Conservation (phyloP, 64 coral and sea anemone species). For the Platygyra sinensis region DNA sequence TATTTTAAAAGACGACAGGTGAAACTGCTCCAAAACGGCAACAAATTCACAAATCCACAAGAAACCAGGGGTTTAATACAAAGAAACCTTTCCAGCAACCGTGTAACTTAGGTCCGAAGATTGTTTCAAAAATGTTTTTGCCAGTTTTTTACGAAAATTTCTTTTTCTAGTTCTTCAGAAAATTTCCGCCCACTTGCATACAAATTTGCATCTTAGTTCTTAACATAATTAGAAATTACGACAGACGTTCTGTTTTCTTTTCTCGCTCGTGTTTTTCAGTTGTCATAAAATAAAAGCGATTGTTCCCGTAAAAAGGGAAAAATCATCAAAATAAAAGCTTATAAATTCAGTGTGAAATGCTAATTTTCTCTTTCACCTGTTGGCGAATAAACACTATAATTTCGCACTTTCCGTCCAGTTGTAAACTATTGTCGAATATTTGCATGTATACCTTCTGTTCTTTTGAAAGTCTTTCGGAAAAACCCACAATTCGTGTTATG, state of each 20-base stretch:
- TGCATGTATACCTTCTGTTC: not conserved
- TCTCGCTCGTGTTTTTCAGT: too few species aligned
- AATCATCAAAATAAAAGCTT: too few species aligned
- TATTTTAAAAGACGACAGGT: too few species aligned
- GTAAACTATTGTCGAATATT: not conserved
- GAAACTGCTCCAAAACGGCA: too few species aligned
- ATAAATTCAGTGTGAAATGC: not conserved
- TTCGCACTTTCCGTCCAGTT: conserved; percentile 1
- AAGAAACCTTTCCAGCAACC: not conserved
- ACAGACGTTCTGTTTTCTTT: too few species aligned
- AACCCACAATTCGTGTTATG: not conserved
- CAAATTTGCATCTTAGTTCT: too few species aligned
- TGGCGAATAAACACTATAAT: not conserved
- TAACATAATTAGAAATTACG: too few species aligned
- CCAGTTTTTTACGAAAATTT: not conserved
- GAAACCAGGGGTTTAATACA: too few species aligned
- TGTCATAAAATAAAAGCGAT: too few species aligned
- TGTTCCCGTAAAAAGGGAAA: too few species aligned
- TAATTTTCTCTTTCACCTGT: not conserved
- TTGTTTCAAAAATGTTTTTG: not conserved
- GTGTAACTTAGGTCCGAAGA: not conserved
- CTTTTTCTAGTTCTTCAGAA: not conserved
- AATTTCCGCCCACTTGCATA: not conserved
- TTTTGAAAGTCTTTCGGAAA: not conserved
- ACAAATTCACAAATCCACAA: too few species aligned